Conservation (phyloP, 1,140 invertebrate species). For the Dryas iulia region DNA sequence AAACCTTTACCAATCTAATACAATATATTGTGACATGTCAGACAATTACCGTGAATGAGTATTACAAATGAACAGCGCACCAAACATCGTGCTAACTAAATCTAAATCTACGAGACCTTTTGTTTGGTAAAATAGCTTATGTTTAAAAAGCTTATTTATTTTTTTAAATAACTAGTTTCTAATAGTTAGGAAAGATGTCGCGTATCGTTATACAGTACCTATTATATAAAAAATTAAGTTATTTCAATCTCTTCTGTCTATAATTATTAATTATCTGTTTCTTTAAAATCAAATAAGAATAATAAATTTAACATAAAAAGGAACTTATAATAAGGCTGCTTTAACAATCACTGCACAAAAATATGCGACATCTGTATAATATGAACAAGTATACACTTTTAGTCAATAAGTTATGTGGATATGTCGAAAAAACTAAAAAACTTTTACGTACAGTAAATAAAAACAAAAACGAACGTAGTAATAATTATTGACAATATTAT, state of each 20-base stretch:
- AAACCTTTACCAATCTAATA: slow-evolving; percentile 32
- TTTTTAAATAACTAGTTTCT: neutral
- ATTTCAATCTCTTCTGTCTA: neutral
- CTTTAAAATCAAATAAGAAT: too few relatives aligned
- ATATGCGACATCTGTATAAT: neutral
- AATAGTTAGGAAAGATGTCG: neutral
- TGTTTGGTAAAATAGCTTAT: slow-evolving; percentile 8
- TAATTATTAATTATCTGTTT: too few relatives aligned
- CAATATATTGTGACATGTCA: slow-evolving; percentile 33
- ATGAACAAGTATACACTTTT: neutral
- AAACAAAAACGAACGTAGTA: too few relatives aligned
- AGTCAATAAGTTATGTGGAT: neutral
- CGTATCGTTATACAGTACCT: neutral
- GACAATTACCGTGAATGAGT: slow-evolving; percentile 30
- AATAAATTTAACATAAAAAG: too few relatives aligned
- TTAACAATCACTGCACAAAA: neutral
- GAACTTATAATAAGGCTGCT: neutral
- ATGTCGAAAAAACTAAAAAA: neutral
- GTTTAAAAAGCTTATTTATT: neutral
- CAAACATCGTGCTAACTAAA: slow-evolving; percentile 5
- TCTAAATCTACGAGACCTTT: slow-evolving; percentile 22
- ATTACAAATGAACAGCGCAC: slow-evolving; percentile 25
- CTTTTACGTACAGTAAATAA: neutral
- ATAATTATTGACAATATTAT: too few relatives aligned
- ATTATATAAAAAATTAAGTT: neutral